These are phyloP conservation scores for Clivina fossor DNA, from an alignment of 2,888 invertebrate species.

Conservation along the genomic window DNA sequence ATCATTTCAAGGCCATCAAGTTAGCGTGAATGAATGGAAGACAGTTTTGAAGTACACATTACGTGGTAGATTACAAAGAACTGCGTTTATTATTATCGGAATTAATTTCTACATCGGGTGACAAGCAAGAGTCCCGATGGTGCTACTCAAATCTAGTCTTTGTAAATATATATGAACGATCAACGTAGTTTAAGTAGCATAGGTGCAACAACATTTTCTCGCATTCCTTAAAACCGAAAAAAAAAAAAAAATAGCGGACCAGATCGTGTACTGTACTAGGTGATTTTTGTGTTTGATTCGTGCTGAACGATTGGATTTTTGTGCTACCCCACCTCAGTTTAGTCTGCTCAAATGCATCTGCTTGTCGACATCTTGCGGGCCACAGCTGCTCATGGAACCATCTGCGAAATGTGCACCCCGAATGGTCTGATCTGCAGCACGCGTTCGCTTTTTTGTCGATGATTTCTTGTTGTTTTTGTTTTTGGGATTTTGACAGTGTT, in stretches of 20 bases:
- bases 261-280: neutral
- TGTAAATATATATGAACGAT: constrained; percentile 25
- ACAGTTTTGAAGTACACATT: neutral
- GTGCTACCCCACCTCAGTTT: neutral
- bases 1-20: constrained; percentile 12
- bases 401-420: constrained; percentile 9
- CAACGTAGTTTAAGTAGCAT: constrained; percentile 35
- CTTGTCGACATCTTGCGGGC: constrained; percentile 1
- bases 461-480: constrained; percentile 1
- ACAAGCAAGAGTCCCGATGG: constrained; percentile 5
- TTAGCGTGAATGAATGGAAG: constrained; percentile 6
- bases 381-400: constrained; percentile 12
- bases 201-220: constrained; percentile 43
- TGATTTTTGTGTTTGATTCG: neutral
- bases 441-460: constrained; percentile 17
- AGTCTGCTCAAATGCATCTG: constrained; percentile 15
- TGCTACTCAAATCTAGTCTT: constrained; percentile 37
- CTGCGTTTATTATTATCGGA: constrained; percentile 5
- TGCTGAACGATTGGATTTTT: neutral
- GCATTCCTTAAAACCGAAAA: constrained; percentile 10
- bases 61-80: neutral
- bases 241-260: constrained; percentile 1
- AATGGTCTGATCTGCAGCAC: neutral
- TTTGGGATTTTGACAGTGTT: constrained; percentile 12
- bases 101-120: constrained; percentile 12